Evolutionary conservation across 1,140 invertebrate species (phyloP).

Genomic region (Procambarus clarkii): DNA sequence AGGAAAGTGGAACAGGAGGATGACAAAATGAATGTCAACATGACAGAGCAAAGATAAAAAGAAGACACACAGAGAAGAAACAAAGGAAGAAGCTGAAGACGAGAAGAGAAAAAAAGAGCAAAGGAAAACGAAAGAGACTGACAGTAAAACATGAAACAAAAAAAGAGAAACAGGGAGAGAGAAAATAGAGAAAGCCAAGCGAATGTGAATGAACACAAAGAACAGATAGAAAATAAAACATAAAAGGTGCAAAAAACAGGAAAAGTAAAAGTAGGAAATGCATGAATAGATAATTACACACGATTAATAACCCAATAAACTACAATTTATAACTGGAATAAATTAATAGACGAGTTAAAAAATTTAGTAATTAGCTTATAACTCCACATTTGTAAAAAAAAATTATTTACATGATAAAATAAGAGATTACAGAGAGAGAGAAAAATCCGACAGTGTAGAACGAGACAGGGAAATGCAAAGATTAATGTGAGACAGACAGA

Average conservation of each 20-base stretch:
- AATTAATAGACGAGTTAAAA: no score
- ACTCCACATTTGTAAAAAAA: no score
- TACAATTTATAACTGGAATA: no score
- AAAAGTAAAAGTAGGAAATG: neutral
- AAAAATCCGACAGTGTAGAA: neutral
- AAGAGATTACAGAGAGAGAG: neutral
- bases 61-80: neutral
- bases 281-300: no score
- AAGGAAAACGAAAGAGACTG: no score
- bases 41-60: neutral
- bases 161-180: no score
- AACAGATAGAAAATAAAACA: neutral
- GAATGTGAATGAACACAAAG: neutral
- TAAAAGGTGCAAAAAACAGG: neutral
- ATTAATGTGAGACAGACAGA: neutral
- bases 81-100: neutral
- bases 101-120: neutral
- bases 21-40: neutral
- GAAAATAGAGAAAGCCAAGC: no score
- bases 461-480: neutral
- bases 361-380: no score
- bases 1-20: neutral
- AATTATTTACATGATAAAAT: no score
- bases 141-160: no score
- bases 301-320: no score